These are phyloP conservation scores for Timandra comae DNA, from an alignment of 2,888 invertebrate genomes.

Conservation along the genomic window DNA sequence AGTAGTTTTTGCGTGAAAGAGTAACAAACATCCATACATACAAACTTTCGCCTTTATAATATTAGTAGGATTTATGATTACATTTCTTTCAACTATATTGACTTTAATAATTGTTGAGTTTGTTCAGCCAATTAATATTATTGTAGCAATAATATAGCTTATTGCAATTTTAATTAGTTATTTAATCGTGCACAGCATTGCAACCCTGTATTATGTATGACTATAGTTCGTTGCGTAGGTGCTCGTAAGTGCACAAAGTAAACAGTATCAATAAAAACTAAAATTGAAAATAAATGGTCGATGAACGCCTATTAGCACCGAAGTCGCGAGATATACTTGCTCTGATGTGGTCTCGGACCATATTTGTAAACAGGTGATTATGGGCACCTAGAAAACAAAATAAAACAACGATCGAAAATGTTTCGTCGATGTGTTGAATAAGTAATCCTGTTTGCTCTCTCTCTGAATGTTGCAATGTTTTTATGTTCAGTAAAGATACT, in stretches of 20 bases:
- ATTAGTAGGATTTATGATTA: too few relatives aligned
- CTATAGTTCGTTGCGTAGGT: slow-evolving; percentile 40
- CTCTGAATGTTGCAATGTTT: too few relatives aligned
- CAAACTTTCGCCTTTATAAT: too few relatives aligned
- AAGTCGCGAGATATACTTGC: slow-evolving; percentile 37
- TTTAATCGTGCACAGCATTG: slow-evolving; percentile 1
- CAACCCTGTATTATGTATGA: slow-evolving; percentile 48
- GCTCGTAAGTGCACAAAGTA: slow-evolving; percentile 34
- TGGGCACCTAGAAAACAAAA: slow-evolving; percentile 26
- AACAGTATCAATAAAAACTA: slow-evolving; percentile 54
- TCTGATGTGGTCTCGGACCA: slow-evolving; percentile 41
- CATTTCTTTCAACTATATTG: neutral
- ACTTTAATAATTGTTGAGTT: neutral
- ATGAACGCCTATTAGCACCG: slow-evolving; percentile 52
- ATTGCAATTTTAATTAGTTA: slow-evolving; percentile 1
- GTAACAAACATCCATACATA: too few relatives aligned
- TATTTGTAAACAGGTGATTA: slow-evolving; percentile 55
- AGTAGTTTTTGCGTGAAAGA: too few relatives aligned
- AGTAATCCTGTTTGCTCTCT: too few relatives aligned
- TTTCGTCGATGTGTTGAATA: too few relatives aligned
- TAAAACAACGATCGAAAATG: slow-evolving; percentile 3
- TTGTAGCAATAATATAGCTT: slow-evolving; percentile 11
- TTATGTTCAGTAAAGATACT: too few relatives aligned
- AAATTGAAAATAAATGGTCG: slow-evolving; percentile 60
- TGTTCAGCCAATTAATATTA: neutral